Conservation (phyloP, 1,140 invertebrate species). For the Brachystomella parvula region DNA sequence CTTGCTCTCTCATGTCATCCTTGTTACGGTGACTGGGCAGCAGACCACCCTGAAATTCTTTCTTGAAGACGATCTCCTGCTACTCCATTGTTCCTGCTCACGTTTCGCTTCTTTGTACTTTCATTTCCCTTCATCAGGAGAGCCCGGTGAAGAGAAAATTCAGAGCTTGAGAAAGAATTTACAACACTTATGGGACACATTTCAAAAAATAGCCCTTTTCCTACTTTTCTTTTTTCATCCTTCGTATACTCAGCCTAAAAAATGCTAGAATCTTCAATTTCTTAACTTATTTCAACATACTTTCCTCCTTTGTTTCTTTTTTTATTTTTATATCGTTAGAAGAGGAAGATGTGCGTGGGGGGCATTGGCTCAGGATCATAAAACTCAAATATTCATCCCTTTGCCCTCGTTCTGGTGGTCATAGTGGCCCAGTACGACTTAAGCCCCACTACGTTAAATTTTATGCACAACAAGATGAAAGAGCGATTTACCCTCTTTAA, state of each 20-base stretch:
- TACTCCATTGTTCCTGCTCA: neutral
- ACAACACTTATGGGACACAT: conserved; percentile 37
- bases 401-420: too few relatives aligned
- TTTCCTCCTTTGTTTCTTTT: neutral
- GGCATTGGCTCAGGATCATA: neutral
- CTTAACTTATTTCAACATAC: neutral
- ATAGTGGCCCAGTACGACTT: too few relatives aligned
- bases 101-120: neutral
- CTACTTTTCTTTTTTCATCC: conserved; percentile 19
- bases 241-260: neutral
- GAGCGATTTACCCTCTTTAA: too few relatives aligned
- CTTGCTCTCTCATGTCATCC: neutral
- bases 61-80: neutral
- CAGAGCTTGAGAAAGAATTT: conserved; percentile 32
- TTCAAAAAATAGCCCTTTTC: conserved; percentile 39
- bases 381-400: too few relatives aligned
- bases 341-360: neutral
- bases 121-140: conserved; percentile 22
- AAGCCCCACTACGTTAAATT: too few relatives aligned
- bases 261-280: neutral
- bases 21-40: neutral
- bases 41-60: neutral
- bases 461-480: too few relatives aligned
- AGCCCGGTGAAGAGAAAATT: too few relatives aligned
- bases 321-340: too few relatives aligned